A percentile compares a stretch with the other conserved stretches of the same genome.
These are phyloP conservation scores for Phalacrocorax carbo DNA, from an alignment of 2,113 vertebrate species.

Conservation along the genomic window DNA sequence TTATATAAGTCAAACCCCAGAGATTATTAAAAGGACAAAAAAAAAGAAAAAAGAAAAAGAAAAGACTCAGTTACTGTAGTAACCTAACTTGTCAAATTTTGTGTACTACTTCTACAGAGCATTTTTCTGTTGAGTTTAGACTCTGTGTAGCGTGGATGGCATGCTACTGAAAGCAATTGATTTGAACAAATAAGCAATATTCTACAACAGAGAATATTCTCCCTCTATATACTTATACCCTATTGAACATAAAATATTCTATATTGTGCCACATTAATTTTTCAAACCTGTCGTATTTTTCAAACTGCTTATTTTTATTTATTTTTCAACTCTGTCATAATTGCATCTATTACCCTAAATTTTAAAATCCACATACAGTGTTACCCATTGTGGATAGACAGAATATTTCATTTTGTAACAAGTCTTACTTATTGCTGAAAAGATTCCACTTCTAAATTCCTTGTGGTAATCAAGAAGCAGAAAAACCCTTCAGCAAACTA, in stretches of 20 bases:
- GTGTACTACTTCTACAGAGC: background rate
- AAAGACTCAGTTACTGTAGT: background rate
- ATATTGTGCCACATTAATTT: background rate
- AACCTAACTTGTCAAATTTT: background rate
- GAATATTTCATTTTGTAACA: background rate
- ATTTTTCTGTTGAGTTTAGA: background rate
- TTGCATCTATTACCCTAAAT: background rate
- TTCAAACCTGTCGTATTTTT: background rate
- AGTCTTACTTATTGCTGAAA: background rate
- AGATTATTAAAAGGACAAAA: background rate
- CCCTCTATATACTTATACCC: accelerated
- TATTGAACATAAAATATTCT: background rate
- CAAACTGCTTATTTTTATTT: background rate
- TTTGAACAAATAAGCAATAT: background rate
- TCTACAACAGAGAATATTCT: background rate
- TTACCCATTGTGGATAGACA: background rate
- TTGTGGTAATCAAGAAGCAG: background rate
- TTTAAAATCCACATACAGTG: background rate
- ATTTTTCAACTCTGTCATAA: background rate
- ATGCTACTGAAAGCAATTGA: background rate
- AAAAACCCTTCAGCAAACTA: background rate
- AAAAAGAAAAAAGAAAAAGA: no score
- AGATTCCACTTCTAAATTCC: background rate
- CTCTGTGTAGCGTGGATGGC: background rate
- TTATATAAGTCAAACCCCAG: background rate